phyloP scores from a whole-genome alignment of 2,113 vertebrate genomes.

The Engystomops pustulosus region DNA sequence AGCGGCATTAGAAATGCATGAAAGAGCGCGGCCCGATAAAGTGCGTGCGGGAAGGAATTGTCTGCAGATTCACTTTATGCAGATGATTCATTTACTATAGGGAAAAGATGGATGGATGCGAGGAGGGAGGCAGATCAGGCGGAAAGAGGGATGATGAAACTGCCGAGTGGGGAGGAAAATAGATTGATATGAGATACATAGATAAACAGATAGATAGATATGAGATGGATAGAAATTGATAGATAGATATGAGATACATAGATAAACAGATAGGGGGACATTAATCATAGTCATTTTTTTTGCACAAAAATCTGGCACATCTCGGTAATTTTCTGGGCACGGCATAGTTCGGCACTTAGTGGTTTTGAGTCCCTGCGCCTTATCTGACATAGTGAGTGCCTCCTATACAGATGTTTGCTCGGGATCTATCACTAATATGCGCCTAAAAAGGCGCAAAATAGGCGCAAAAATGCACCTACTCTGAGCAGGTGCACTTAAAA shows the following conservation, averaged over 20 bases:
- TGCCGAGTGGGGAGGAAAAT: background rate
- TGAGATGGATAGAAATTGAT: background rate
- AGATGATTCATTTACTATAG: slow-evolving; percentile 16
- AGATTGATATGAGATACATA: background rate
- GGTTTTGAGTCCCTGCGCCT: no score
- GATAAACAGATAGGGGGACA: background rate
- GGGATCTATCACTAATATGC: no score
- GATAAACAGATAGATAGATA: background rate
- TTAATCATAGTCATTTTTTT: no score
- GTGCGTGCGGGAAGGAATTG: background rate
- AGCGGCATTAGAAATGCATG: background rate
- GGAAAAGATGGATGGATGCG: background rate
- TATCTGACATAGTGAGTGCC: no score
- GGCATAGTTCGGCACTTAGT: no score
- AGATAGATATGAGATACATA: slow-evolving; percentile 2
- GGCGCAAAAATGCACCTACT: no score
- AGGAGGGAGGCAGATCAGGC: background rate
- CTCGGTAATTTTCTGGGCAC: no score
- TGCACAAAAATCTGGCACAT: no score
- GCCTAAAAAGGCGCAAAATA: no score
- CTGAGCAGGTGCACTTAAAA: no score
- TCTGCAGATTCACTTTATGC: background rate
- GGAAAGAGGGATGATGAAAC: background rate
- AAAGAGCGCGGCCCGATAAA: background rate
- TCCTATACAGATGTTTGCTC: no score